Conservation (phyloP, 1,140 invertebrate species). For the Ceratina japonica region DNA sequence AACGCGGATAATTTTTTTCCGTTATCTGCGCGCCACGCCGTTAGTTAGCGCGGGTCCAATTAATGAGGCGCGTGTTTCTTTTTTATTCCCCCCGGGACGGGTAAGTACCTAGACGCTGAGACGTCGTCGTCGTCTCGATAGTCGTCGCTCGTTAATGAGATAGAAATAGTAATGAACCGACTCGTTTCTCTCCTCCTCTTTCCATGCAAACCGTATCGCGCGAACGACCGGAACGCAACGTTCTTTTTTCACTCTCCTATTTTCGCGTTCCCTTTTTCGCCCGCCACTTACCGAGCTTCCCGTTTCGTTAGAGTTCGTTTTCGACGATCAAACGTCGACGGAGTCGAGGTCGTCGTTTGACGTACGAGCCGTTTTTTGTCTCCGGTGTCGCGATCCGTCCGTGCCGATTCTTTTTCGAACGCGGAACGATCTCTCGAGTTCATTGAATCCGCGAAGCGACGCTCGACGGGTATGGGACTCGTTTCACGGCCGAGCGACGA, state of each 20-base stretch:
- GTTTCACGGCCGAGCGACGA: conserved; percentile 19
- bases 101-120: conserved; percentile 3
- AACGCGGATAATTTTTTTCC: conserved; percentile 34
- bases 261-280: neutral
- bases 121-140: conserved; percentile 1
- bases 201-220: neutral
- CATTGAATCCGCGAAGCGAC: conserved; percentile 10
- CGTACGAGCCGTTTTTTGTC: too few relatives aligned
- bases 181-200: too few relatives aligned
- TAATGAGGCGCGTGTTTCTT: conserved; percentile 29
- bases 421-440: too few relatives aligned
- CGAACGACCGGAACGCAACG: conserved; percentile 11
- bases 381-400: too few relatives aligned
- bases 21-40: conserved; percentile 17
- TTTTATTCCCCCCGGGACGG: neutral
- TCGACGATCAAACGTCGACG: too few relatives aligned
- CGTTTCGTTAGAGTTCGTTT: neutral
- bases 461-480: conserved; percentile 23
- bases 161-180: conserved; percentile 37
- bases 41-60: conserved; percentile 3
- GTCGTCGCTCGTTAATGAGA: conserved; percentile 28
- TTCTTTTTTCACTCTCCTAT: neutral
- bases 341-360: too few relatives aligned
- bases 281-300: conserved; percentile 13
- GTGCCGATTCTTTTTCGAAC: too few relatives aligned